Conservation (phyloP, 92 coral and sea anemone genomes). For the Palythoa heliodiscus region DNA sequence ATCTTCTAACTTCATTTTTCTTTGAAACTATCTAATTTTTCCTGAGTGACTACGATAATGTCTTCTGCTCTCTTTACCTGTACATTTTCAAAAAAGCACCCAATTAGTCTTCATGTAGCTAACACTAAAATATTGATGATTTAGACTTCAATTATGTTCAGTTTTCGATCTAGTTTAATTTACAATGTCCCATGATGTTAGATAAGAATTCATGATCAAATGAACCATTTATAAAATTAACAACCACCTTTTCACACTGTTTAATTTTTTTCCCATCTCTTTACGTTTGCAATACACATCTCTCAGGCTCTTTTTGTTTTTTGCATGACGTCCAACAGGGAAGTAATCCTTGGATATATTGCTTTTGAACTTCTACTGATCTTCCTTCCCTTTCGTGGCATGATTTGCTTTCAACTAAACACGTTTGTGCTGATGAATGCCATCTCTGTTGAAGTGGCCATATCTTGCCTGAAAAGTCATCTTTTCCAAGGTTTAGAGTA, state of each 20-base stretch:
- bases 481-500: conserved; percentile 30
- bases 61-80: conserved; percentile 50
- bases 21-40: conserved; percentile 51
- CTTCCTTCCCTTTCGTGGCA: conserved; percentile 26
- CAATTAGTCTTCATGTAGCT: conserved; percentile 35
- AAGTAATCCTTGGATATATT: conserved; percentile 38
- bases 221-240: conserved; percentile 33
- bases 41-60: conserved; percentile 44
- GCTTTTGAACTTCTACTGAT: conserved; percentile 35
- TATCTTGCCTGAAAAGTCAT: conserved; percentile 38
- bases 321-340: conserved; percentile 50
- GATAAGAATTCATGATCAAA: conserved; percentile 35
- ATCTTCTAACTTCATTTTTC: conserved; percentile 38
- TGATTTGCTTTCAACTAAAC: conserved; percentile 21
- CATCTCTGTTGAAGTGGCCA: conserved; percentile 40
- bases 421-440: conserved; percentile 34
- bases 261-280: conserved; percentile 38
- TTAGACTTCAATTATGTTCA: conserved; percentile 31
- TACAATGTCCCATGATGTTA: conserved; percentile 33
- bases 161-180: conserved; percentile 22
- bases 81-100: conserved; percentile 38
- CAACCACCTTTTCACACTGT: conserved; percentile 42
- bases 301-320: conserved; percentile 44
- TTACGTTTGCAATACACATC: conserved; percentile 40
- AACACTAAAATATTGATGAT: conserved; percentile 38